phyloP scores from a whole-genome alignment of 1,140 invertebrate species.

The Amphibalanus amphitrite region DNA sequence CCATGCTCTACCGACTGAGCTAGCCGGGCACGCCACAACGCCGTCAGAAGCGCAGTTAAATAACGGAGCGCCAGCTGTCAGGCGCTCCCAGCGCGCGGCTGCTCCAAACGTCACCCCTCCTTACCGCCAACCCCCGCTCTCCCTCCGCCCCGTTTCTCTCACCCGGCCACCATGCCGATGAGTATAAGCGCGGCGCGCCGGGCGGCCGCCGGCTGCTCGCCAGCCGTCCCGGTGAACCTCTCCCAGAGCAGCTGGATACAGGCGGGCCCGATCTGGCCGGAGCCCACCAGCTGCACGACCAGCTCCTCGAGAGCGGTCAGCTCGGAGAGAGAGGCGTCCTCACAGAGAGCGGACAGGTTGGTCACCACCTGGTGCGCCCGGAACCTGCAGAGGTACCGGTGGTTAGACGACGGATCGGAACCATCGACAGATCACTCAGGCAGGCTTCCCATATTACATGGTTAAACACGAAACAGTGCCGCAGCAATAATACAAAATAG shows the following conservation, averaged over 20 bases:
- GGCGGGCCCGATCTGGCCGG: conserved; percentile 36
- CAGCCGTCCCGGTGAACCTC: conserved; percentile 54
- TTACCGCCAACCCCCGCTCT: too few relatives aligned
- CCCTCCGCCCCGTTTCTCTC: conserved; percentile 13
- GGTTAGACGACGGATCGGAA: background rate
- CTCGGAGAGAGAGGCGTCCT: conserved; percentile 38
- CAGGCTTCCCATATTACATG: background rate
- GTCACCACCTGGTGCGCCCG: conserved; percentile 35
- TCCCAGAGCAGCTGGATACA: conserved; percentile 52
- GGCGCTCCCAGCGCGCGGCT: too few relatives aligned
- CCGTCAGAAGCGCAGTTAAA: too few relatives aligned
- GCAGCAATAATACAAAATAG: too few relatives aligned
- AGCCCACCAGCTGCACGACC: conserved; percentile 22
- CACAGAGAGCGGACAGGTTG: conserved; percentile 41
- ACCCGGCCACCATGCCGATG: conserved; percentile 50
- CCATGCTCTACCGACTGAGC: too few relatives aligned
- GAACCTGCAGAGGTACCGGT: conserved; percentile 21
- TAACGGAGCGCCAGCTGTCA: too few relatives aligned
- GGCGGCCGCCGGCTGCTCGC: conserved; percentile 39
- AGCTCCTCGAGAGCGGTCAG: conserved; percentile 49
- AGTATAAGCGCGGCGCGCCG: conserved; percentile 49
- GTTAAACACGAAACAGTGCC: background rate
- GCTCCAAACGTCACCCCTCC: too few relatives aligned
- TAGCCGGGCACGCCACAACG: too few relatives aligned
- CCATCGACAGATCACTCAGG: background rate